Conservation (phyloP, 2,797 vertebrate genomes). For the Tragelaphus eurycerus region DNA sequence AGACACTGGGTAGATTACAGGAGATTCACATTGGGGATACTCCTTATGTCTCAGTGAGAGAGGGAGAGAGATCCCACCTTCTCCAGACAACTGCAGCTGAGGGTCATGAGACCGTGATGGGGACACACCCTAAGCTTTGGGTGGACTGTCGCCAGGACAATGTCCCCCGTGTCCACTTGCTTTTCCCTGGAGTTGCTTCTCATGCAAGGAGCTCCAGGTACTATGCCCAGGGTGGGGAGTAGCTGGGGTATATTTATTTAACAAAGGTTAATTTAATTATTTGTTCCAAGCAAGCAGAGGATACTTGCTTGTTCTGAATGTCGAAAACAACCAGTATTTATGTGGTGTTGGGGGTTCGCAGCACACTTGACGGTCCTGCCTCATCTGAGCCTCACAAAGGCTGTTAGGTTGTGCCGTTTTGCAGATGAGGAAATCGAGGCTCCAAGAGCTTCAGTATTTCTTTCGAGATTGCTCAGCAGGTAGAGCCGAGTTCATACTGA, state of each 20-base stretch:
- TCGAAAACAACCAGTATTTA: not conserved
- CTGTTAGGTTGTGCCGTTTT: not conserved
- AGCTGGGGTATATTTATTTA: not conserved
- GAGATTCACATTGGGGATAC: not conserved
- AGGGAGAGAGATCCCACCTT: not conserved
- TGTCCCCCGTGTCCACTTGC: not conserved
- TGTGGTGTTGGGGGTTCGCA: rapidly evolving
- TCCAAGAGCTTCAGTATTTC: not conserved
- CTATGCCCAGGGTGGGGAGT: not conserved
- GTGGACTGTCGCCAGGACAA: not conserved
- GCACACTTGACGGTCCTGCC: rapidly evolving
- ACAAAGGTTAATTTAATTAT: not conserved
- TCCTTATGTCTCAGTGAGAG: not conserved
- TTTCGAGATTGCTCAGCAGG: not conserved
- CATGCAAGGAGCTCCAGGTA: not conserved
- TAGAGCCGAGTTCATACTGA: not conserved
- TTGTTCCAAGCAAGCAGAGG: not conserved
- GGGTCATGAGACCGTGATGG: not conserved
- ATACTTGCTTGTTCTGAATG: not conserved
- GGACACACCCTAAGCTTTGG: not conserved
- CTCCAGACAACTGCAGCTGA: not conserved
- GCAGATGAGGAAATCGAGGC: not conserved
- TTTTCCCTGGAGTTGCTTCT: not conserved
- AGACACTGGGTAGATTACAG: not conserved
- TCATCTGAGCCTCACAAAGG: not conserved